A percentile compares a stretch with the other conserved stretches of the same genome.
Evolutionary conservation across 2,113 vertebrate genomes (phyloP).

Genomic region (Coregonus clupeaformis): DNA sequence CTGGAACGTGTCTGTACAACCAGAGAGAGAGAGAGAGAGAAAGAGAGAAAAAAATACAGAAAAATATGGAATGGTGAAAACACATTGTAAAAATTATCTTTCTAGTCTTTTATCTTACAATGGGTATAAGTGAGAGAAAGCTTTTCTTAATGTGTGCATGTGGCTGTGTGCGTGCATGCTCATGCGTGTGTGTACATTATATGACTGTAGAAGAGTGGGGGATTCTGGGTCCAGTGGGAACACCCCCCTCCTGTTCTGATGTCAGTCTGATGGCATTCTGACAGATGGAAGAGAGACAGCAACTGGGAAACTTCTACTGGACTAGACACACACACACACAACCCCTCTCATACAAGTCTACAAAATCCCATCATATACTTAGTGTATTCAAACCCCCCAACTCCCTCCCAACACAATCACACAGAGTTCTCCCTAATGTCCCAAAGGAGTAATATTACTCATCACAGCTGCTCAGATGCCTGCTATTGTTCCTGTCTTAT

Average conservation of each 20-base stretch:
- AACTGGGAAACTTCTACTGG: conserved; percentile 12
- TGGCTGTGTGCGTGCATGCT: neutral
- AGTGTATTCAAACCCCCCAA: neutral
- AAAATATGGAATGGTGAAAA: neutral
- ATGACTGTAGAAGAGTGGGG: conserved; percentile 31
- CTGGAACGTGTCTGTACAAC: conserved; percentile 80
- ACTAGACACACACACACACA: neutral
- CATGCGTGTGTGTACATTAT: conserved; percentile 27
- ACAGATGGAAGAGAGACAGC: conserved; percentile 32
- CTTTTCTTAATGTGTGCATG: neutral
- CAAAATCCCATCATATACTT: neutral
- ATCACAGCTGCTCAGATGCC: neutral
- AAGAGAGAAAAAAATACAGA: neutral
- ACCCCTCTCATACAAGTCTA: neutral
- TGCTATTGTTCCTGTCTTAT: neutral
- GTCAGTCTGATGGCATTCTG: conserved; percentile 60
- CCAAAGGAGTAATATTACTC: neutral
- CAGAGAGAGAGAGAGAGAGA: neutral
- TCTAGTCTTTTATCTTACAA: no score
- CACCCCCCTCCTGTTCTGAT: conserved; percentile 36
- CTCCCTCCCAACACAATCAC: neutral
- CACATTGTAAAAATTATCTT: neutral
- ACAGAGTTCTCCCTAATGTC: neutral
- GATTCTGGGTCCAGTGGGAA: neutral
- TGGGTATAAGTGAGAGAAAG: no score